These are phyloP conservation scores for Channa argus DNA, from an alignment of 2,113 vertebrate genomes.

Conservation along the genomic window DNA sequence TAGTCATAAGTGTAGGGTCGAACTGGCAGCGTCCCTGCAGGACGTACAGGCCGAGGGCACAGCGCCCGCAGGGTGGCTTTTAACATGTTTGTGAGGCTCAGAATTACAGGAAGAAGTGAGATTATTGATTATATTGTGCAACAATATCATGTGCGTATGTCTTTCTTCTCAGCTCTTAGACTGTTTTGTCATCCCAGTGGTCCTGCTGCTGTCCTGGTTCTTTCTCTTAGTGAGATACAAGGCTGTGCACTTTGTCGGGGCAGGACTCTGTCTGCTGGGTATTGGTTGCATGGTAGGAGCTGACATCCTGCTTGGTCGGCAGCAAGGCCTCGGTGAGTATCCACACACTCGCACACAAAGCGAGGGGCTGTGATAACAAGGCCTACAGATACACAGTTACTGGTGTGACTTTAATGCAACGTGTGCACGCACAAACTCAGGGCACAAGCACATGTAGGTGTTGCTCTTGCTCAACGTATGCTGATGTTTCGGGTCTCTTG, in stretches of 20 bases:
- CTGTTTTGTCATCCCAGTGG: slow-evolving; percentile 95
- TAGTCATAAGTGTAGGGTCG: too few species aligned
- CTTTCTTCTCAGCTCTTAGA: slow-evolving; percentile 87
- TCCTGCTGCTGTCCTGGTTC: slow-evolving; percentile 96
- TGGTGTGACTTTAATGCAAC: background rate
- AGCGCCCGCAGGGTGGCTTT: background rate
- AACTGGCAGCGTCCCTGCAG: background rate
- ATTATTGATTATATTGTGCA: background rate
- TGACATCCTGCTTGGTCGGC: slow-evolving; percentile 91
- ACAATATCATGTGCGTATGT: background rate
- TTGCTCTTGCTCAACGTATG: background rate
- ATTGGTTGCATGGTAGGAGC: slow-evolving; percentile 96
- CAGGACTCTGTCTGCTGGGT: slow-evolving; percentile 92
- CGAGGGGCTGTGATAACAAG: too few species aligned
- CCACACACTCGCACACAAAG: background rate
- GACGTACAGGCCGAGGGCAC: background rate
- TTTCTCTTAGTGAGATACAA: slow-evolving; percentile 96
- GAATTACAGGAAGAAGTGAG: background rate
- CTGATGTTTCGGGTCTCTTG: background rate
- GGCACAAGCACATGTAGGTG: too few species aligned
- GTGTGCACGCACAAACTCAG: background rate
- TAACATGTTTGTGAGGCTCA: background rate
- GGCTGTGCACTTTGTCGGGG: slow-evolving; percentile 91
- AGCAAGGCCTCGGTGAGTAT: slow-evolving; percentile 90
- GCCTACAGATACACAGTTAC: background rate